A percentile compares a stretch with the other conserved stretches of the same genome.
Evolutionary conservation across 2,888 invertebrate species (phyloP).

Genomic region (Bombylius major): DNA sequence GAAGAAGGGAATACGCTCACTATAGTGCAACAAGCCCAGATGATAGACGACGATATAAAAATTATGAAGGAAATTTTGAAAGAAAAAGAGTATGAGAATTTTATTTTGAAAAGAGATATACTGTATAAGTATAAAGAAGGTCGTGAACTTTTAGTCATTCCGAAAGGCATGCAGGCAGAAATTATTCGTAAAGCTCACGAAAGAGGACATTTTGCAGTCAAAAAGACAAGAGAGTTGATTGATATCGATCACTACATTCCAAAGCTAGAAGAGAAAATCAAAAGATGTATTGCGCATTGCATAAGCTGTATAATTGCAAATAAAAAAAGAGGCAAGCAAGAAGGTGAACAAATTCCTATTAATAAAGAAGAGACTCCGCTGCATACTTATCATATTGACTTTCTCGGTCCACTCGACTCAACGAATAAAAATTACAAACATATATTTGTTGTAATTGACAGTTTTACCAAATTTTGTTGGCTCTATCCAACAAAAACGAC

Average conservation of each 20-base stretch:
- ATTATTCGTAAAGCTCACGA: constrained; percentile 15
- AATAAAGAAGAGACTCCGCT: constrained; percentile 14
- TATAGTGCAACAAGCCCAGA: constrained; percentile 14
- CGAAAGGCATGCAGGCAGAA: constrained; percentile 1
- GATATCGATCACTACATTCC: background rate
- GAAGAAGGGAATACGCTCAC: constrained; percentile 12
- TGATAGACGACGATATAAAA: constrained; percentile 12
- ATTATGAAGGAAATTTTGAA: constrained; percentile 11
- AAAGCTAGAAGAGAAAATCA: background rate
- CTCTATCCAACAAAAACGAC: constrained; percentile 24
- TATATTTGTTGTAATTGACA: constrained; percentile 27
- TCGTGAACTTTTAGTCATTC: constrained; percentile 1
- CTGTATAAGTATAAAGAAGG: constrained; percentile 10
- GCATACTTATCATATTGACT: constrained; percentile 24
- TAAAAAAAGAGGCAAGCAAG: constrained; percentile 12
- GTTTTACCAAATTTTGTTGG: constrained; percentile 29
- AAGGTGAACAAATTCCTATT: constrained; percentile 14
- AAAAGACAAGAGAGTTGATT: background rate
- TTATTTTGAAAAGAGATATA: constrained; percentile 10
- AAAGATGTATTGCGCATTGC: background rate
- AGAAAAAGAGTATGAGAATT: constrained; percentile 8
- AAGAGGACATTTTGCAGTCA: constrained; percentile 14
- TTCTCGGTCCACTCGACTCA: constrained; percentile 24
- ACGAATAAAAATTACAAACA: constrained; percentile 18
- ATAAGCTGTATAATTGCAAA: constrained; percentile 2